Conservation (phyloP, 30 jellyfish, hydroid and myxozoan species). For the Sanderia malayensis region DNA sequence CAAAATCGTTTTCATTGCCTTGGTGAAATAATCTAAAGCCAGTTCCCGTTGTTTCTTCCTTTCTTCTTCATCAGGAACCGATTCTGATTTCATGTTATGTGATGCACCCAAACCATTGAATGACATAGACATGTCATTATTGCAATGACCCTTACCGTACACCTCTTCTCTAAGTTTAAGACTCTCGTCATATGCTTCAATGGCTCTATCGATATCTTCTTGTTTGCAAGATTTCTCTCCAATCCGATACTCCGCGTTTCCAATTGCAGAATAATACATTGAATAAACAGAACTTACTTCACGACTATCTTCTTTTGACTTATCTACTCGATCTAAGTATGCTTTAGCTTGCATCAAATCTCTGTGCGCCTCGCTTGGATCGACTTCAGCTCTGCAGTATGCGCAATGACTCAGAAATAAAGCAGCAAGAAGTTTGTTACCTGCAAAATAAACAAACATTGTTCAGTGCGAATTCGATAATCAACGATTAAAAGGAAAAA, state of each 20-base stretch:
- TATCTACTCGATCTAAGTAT: not conserved
- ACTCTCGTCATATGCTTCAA: conserved; percentile 3
- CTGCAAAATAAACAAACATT: too few relatives aligned
- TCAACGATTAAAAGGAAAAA: too few relatives aligned
- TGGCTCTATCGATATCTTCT: conserved; percentile 14
- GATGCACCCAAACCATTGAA: conserved; percentile 28
- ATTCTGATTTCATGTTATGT: not conserved
- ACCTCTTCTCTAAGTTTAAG: not conserved
- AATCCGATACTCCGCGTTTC: conserved; percentile 1
- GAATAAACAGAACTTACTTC: conserved; percentile 8
- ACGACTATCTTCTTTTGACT: not conserved
- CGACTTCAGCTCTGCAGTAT: not conserved
- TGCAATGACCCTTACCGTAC: not conserved
- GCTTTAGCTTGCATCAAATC: not conserved
- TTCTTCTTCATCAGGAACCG: not conserved
- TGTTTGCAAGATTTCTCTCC: conserved; percentile 7
- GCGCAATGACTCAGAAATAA: conserved; percentile 27
- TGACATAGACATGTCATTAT: conserved; percentile 11
- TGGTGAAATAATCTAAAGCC: conserved; percentile 11
- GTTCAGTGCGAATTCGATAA: too few relatives aligned
- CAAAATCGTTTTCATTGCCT: conserved; percentile 8
- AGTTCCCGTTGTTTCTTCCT: conserved; percentile 3
- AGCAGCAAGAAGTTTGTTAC: not conserved
- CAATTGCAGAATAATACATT: conserved; percentile 16
- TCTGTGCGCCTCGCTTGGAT: conserved; percentile 11